These are phyloP conservation scores for Bubo scandiacus DNA, from an alignment of 2,113 vertebrate species.

Conservation along the genomic window DNA sequence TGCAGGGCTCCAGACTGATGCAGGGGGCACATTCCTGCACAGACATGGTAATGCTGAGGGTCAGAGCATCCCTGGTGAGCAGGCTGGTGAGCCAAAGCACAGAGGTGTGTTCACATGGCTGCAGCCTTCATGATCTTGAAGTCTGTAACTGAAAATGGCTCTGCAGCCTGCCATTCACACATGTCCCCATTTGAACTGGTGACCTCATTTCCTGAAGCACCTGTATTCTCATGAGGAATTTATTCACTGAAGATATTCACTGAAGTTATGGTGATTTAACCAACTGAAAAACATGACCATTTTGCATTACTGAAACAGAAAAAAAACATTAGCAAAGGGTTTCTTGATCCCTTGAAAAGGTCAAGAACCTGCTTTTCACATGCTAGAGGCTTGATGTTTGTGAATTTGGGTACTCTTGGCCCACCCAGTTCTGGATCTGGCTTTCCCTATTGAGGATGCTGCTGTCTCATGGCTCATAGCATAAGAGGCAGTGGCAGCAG, in stretches of 20 bases:
- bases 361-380: not conserved
- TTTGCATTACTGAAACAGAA: not conserved
- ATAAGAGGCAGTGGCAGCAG: not conserved
- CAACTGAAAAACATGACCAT: not conserved
- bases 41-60: not conserved
- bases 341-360: not conserved
- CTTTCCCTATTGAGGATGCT: not conserved
- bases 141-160: rapidly evolving
- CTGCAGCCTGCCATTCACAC: not conserved
- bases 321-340: not conserved
- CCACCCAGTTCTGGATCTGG: not conserved
- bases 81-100: not conserved
- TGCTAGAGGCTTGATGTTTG: not conserved
- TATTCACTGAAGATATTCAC: not conserved
- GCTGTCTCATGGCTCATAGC: not conserved
- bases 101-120: not conserved
- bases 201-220: not conserved
- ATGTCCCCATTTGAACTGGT: not conserved
- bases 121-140: not conserved
- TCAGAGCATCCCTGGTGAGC: not conserved
- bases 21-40: not conserved
- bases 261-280: not conserved
- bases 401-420: not conserved
- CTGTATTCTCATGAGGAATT: not conserved
- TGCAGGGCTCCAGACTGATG: not conserved